Evolutionary conservation across 64 coral and sea anemone genomes (phyloP), one percentile per base, ranked within the genome.

Genomic region (Acropora yongei): DNA sequence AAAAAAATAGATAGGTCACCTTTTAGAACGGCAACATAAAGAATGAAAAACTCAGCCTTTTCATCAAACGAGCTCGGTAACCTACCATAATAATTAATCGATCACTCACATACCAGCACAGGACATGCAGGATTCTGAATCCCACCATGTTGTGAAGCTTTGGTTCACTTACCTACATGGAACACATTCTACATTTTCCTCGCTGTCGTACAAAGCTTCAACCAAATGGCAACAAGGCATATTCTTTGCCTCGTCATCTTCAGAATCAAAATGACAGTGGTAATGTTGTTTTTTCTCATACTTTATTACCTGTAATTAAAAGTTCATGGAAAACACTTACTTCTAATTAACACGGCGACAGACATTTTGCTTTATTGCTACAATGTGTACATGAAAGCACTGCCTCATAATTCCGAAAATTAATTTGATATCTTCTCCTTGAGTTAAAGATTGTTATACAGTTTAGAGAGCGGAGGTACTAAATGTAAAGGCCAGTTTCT

Each of bases 181-280:
- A 14, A 96, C 40, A 19, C 95, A 96, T 10, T 96, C 82, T 13
- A 83, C 42, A 44, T 96, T 68, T 20, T 66, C 60, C 14, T 69
- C 81, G 65, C 1, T 16, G 8, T 84, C 81, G 44, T 47, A 16
- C 0, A 87, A 19, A 75, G 82, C 72, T 53, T 93, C 68, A 75
- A 77, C 49, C 11, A 93, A 50, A 72, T 96, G 95, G 88, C 95
- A 96, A 58, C 95, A 96, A 2, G 95, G 91, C 3, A 91, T 11
- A 14, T 80, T 47, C 71, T 65, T 86, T 0, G n/a, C 41, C 2
- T 58, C 43, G 20, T 96, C 91, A 30, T 93, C 88, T 46, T 92
- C 90, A 9, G 90, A 92, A 16, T 92, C 90, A 68, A 68, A 92
- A 72, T 93, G 88, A 30, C 88, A 91, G 72, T 96, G 88, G 47